Conservation (phyloP, 2,888 invertebrate genomes). For the Torymus texanus region DNA sequence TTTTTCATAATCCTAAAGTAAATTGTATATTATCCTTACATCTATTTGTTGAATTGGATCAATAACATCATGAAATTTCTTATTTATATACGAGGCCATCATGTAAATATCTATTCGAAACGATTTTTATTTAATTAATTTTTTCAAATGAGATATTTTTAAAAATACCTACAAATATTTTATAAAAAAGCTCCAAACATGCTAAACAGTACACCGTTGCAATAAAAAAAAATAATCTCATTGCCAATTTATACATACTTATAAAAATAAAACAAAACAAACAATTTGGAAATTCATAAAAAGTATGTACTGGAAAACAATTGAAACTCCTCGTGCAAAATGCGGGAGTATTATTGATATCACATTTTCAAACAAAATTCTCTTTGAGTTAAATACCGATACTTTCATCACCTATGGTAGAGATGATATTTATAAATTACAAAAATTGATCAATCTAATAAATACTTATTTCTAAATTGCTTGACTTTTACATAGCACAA, state of each 20-base stretch:
- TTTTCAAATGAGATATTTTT: neutral
- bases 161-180: conserved; percentile 15
- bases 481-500: too few relatives aligned
- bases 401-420: too few relatives aligned
- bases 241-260: neutral
- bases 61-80: conserved; percentile 21
- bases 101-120: neutral
- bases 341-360: neutral
- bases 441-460: too few relatives aligned
- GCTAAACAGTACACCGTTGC: too few relatives aligned
- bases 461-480: too few relatives aligned
- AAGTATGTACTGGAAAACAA: neutral
- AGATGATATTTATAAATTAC: too few relatives aligned
- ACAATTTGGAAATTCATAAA: conserved; percentile 2
- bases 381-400: too few relatives aligned
- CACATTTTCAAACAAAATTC: neutral
- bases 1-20: conserved; percentile 12
- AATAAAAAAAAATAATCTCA: too few relatives aligned
- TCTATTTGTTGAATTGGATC: neutral
- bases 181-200: conserved; percentile 12
- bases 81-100: conserved; percentile 2
- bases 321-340: neutral
- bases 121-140: neutral
- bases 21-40: conserved; percentile 7
- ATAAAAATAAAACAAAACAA: conserved; percentile 10